Base-by-base conservation (phyloP, 2,888 invertebrate genomes). In the Nephrocerus scutellatus region DNA sequence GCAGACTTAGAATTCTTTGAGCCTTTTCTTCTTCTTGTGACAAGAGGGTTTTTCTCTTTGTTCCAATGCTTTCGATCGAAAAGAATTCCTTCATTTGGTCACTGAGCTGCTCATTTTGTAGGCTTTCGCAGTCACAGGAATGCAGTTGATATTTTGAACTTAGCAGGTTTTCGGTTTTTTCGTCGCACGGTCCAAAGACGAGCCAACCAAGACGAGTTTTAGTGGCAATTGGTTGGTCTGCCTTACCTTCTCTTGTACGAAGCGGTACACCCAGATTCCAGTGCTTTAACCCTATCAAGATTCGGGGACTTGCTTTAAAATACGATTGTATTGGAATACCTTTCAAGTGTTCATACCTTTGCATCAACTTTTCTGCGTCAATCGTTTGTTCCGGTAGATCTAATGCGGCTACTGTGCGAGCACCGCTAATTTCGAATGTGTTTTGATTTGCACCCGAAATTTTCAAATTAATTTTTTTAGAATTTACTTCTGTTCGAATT, bases 141-240 rank as follows among this genome's bases (percentile, higher is more conserved):
- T 49, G 49, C 9, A 43, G 12, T 8, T 43, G 43, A 7, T 36
- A 23, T 8, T 30, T 14, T 6, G 15, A 9, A 19, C n/a, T n/a
- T n/a, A n/a, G n/a, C n/a, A n/a, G n/a, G n/a, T n/a, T n/a, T n/a
- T n/a, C n/a, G n/a, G n/a, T n/a, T n/a, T n/a, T n/a, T n/a, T n/a
- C n/a, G n/a, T n/a, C n/a, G n/a, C n/a, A n/a, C n/a, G n/a, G 32
- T 15, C 44, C 44, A n/a, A 26, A 44, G 16, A 44, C 35, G 1
- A 36, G 41, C 41, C 46, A 50, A 2, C 47, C 47, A 3, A 48
- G 39, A 4, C 39, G 43, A 13, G 43, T 36, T 25, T 45, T 45
- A 1, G 43, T 39, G 5, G 48, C 44, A 19, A 43, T 28, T 1
- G 44, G 46, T 16, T 46, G 43, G 12, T 43, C 12, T 6, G 14